Conservation (phyloP, 2,113 vertebrate genomes). For the Lethenteron camtschaticum region DNA sequence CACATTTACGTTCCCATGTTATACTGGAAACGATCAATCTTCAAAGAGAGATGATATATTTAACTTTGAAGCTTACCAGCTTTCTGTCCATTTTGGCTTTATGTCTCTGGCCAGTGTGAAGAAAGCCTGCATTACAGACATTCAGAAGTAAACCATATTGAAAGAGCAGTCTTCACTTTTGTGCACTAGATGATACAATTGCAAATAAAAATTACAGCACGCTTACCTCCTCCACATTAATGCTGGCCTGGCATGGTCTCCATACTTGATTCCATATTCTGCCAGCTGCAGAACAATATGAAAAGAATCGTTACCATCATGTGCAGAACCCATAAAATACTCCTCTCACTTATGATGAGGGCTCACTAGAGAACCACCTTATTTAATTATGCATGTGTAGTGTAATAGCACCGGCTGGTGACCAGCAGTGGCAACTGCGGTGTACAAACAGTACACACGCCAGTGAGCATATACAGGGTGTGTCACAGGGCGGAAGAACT, state of each 20-base stretch:
- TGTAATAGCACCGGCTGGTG: no score
- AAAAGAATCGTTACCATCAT: no score
- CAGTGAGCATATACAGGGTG: no score
- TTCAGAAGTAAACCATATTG: conserved; percentile 4
- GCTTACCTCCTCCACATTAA: conserved; percentile 90
- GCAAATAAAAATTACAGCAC: neutral
- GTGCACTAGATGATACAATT: neutral
- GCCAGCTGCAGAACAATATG: conserved; percentile 35
- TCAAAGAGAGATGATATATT: neutral
- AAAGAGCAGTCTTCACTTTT: neutral
- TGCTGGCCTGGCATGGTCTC: conserved; percentile 91
- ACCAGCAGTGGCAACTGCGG: no score
- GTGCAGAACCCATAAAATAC: no score
- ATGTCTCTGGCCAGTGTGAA: conserved; percentile 94
- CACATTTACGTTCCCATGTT: neutral
- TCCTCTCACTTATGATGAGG: no score
- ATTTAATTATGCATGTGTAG: no score
- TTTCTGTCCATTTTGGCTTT: conserved; percentile 99
- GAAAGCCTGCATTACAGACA: conserved; percentile 40
- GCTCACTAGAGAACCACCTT: no score
- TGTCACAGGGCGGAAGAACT: no score
- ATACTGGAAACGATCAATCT: neutral
- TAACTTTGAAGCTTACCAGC: conserved; percentile 32
- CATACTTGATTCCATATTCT: conserved; percentile 91
- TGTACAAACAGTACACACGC: no score